Percentiles rank a stretch among this genome's conserved stretches.
Evolutionary conservation across 1,140 invertebrate species (phyloP).

Genomic region (Latrodectus geometricus): DNA sequence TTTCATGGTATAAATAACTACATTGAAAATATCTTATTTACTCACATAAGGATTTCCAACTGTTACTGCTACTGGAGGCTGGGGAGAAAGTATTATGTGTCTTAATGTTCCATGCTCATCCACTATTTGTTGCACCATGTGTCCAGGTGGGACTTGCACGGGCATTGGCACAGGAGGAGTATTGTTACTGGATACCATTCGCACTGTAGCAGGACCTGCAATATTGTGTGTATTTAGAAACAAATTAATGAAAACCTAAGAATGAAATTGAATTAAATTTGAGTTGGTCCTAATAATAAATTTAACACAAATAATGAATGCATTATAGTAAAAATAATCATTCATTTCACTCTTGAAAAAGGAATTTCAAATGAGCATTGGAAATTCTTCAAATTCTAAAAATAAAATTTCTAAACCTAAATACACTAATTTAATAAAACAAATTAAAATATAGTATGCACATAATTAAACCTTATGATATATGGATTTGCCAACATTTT

Average conservation of each 20-base stretch:
- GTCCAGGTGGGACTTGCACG: conserved; percentile 89
- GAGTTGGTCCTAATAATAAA: neutral
- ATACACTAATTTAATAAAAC: too few relatives aligned
- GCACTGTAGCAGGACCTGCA: conserved; percentile 80
- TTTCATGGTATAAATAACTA: too few relatives aligned
- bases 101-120: conserved; percentile 87
- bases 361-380: too few relatives aligned
- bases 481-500: too few relatives aligned
- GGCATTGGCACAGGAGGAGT: conserved; percentile 84
- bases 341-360: too few relatives aligned
- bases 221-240: neutral
- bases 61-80: conserved; percentile 70
- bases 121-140: conserved; percentile 89
- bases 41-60: conserved; percentile 50
- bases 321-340: too few relatives aligned
- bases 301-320: too few relatives aligned
- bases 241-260: conserved; percentile 34
- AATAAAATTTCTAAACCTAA: too few relatives aligned
- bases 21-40: neutral
- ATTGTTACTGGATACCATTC: conserved; percentile 80
- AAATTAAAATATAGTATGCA: too few relatives aligned
- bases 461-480: too few relatives aligned
- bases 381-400: too few relatives aligned
- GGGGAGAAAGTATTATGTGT: conserved; percentile 86
- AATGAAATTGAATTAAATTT: conserved; percentile 59